Evolutionary conservation across 2,888 invertebrate species (phyloP).

Genomic region (Acleris literana): DNA sequence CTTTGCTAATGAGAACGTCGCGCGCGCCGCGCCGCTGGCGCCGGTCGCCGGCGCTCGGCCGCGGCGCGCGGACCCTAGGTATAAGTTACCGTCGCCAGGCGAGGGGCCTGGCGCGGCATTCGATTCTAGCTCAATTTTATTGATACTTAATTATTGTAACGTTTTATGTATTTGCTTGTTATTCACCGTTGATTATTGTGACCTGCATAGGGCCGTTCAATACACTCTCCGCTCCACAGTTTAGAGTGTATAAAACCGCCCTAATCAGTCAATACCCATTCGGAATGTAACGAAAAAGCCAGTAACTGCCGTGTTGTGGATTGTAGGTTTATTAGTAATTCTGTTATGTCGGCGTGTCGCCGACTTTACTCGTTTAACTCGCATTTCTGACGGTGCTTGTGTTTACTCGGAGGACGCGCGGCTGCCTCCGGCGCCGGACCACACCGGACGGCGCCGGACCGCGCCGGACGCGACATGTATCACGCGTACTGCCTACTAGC

Average conservation of each 20-base stretch:
- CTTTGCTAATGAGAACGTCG: slow-evolving; percentile 27
- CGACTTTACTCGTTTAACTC: slow-evolving; percentile 60
- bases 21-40: slow-evolving; percentile 16
- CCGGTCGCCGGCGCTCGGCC: neutral
- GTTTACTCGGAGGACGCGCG: slow-evolving; percentile 46
- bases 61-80: slow-evolving; percentile 24
- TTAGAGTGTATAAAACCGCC: slow-evolving; percentile 4
- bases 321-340: slow-evolving; percentile 26
- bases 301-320: slow-evolving; percentile 30
- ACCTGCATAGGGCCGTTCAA: slow-evolving; percentile 14
- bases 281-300: slow-evolving; percentile 29
- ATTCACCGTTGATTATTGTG: slow-evolving; percentile 49
- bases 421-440: slow-evolving; percentile 37
- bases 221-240: neutral
- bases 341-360: slow-evolving; percentile 55
- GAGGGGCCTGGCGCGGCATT: slow-evolving; percentile 50
- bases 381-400: slow-evolving; percentile 72
- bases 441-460: slow-evolving; percentile 33
- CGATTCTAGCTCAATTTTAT: slow-evolving; percentile 80
- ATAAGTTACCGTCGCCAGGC: slow-evolving; percentile 37
- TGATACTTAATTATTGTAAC: slow-evolving; percentile 66
- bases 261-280: slow-evolving; percentile 43
- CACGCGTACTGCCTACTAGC: slow-evolving; percentile 8
- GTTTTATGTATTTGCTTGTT: slow-evolving; percentile 68
- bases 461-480: slow-evolving; percentile 6